phyloP scores from a whole-genome alignment of 2,113 vertebrate species.

The Mohoua ochrocephala region DNA sequence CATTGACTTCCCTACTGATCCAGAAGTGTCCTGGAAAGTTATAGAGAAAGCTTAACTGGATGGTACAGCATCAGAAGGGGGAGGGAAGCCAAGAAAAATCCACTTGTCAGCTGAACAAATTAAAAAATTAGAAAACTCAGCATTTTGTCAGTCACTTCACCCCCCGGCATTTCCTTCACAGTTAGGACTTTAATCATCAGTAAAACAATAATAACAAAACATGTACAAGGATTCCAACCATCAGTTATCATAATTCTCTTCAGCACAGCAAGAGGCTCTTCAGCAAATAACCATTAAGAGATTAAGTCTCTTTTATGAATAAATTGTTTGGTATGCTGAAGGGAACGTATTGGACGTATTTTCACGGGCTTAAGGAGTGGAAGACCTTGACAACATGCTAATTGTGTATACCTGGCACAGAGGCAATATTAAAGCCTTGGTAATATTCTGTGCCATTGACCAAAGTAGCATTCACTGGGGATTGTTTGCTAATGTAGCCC shows the following conservation, averaged over 20 bases:
- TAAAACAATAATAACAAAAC: conserved; percentile 60
- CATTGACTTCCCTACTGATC: neutral
- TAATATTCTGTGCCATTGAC: neutral
- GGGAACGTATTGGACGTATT: conserved; percentile 25
- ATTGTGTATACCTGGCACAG: neutral
- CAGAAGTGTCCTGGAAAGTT: neutral
- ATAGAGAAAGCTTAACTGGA: neutral
- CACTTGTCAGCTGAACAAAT: neutral
- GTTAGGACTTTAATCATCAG: conserved; percentile 23
- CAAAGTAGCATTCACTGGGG: neutral
- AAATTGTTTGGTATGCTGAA: conserved; percentile 29
- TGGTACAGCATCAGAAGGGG: neutral
- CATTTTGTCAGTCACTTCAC: neutral
- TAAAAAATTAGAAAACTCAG: neutral
- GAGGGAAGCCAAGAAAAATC: neutral
- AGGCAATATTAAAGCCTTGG: neutral
- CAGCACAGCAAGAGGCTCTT: conserved; percentile 36
- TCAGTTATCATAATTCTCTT: conserved; percentile 29
- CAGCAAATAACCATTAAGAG: conserved; percentile 50
- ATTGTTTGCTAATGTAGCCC: neutral
- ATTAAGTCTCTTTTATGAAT: conserved; percentile 45
- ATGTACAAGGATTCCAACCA: neutral
- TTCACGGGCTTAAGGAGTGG: neutral
- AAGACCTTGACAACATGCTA: neutral
- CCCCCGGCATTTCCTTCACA: neutral